Conservation (phyloP, 2,888 invertebrate species). For the Folsomia candida region DNA sequence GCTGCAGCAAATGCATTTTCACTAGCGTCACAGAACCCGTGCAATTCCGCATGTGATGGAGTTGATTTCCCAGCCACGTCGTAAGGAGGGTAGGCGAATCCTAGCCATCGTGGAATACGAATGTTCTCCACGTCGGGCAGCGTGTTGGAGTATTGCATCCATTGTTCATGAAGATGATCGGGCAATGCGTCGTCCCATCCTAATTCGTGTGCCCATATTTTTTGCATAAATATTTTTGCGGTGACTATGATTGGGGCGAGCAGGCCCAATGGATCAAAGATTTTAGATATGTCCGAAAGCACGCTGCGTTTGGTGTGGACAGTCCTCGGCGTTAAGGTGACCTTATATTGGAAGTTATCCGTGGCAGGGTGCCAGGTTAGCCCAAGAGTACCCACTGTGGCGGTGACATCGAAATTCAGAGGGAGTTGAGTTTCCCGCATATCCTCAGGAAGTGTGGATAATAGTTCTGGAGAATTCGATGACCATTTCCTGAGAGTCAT, state of each 20-base stretch:
- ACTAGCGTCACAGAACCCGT: slow-evolving; percentile 11
- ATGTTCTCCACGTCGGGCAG: background rate
- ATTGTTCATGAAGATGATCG: background rate
- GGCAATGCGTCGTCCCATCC: slow-evolving; percentile 15
- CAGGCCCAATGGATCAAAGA: slow-evolving; percentile 25
- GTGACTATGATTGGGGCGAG: slow-evolving; percentile 10
- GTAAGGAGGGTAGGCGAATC: no score
- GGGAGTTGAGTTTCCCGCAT: slow-evolving; percentile 2
- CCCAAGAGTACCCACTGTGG: slow-evolving; percentile 6
- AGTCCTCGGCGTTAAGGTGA: background rate
- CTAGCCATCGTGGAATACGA: background rate
- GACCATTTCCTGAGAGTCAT: slow-evolving; percentile 49
- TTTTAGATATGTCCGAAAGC: slow-evolving; percentile 10
- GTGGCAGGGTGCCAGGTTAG: slow-evolving; percentile 7
- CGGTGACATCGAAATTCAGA: background rate
- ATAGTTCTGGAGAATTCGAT: slow-evolving; percentile 32
- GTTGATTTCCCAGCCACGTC: no score
- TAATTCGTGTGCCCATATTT: slow-evolving; percentile 8
- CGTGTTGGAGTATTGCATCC: background rate
- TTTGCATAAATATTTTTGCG: slow-evolving; percentile 17
- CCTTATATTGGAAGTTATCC: slow-evolving; percentile 7
- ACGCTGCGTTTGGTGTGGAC: slow-evolving; percentile 15
- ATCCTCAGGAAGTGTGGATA: background rate
- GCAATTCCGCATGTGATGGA: background rate
- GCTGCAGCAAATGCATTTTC: background rate